Conservation (phyloP, 2,888 invertebrate genomes). For the Taphrorychus bicolor region DNA sequence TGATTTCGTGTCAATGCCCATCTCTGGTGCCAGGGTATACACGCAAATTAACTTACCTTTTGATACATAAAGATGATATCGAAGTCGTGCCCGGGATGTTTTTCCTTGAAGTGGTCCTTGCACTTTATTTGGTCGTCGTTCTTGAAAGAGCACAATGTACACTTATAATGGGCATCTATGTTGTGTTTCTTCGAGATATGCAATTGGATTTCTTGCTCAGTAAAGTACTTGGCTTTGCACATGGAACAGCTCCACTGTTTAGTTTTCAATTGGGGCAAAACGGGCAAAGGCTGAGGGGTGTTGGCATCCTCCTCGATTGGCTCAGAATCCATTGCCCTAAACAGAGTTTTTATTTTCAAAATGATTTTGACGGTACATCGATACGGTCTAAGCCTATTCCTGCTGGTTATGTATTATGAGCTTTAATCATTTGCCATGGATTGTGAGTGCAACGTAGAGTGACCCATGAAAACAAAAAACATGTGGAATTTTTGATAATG, state of each 20-base stretch:
- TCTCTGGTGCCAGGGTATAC: too few species aligned
- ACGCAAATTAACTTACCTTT: slow-evolving; percentile 50
- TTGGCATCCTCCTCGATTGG: slow-evolving; percentile 41
- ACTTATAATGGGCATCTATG: slow-evolving; percentile 74
- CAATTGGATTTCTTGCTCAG: slow-evolving; percentile 66
- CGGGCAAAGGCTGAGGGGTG: slow-evolving; percentile 1
- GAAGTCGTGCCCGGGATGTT: slow-evolving; percentile 63
- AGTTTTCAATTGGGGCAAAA: slow-evolving; percentile 59
- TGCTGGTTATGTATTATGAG: too few species aligned
- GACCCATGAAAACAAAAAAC: too few species aligned
- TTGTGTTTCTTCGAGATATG: slow-evolving; percentile 69
- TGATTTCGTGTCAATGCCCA: too few species aligned
- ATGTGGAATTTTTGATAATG: too few species aligned
- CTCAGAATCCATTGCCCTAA: slow-evolving; percentile 45
- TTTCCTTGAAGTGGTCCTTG: slow-evolving; percentile 66
- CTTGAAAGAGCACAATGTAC: slow-evolving; percentile 71
- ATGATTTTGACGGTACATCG: too few species aligned
- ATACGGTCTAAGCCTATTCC: too few species aligned
- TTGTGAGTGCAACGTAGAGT: too few species aligned
- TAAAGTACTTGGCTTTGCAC: slow-evolving; percentile 68
- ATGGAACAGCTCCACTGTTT: slow-evolving; percentile 76
- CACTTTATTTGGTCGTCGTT: slow-evolving; percentile 65
- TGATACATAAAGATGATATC: slow-evolving; percentile 65
- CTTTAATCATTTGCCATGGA: too few species aligned
- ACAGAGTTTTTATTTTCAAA: too few species aligned